A percentile compares a stretch with the other conserved stretches of the same genome.
Evolutionary conservation across 2,797 vertebrate species (phyloP).

Genomic region (Paedocypris micromegethes): DNA sequence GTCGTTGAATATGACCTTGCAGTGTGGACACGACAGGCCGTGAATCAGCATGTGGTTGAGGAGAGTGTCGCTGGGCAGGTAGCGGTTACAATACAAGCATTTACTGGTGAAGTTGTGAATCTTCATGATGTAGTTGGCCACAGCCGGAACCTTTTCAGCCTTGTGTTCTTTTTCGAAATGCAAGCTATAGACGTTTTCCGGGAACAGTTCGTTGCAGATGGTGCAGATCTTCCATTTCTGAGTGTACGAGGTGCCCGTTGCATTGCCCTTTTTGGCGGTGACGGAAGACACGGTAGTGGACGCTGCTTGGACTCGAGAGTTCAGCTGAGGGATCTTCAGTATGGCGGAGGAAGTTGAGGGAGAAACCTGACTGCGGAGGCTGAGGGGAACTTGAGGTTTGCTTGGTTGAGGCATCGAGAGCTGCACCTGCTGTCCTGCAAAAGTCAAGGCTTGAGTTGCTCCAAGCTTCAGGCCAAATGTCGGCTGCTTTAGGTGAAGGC

Average conservation of each 20-base stretch:
- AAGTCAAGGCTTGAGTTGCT: conserved; percentile 69
- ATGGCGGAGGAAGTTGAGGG: conserved; percentile 71
- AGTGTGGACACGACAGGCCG: conserved; percentile 91
- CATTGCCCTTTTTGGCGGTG: conserved; percentile 71
- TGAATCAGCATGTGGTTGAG: conserved; percentile 98
- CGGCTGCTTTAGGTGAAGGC: conserved; percentile 81
- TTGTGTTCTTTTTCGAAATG: conserved; percentile 99
- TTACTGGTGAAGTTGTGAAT: conserved; percentile 99
- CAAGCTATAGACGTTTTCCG: conserved; percentile 94
- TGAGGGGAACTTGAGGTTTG: conserved; percentile 80
- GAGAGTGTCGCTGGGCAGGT: conserved; percentile 93
- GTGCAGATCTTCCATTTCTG: conserved; percentile 99
- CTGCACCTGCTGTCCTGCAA: conserved; percentile 76
- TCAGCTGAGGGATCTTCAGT: conserved; percentile 78
- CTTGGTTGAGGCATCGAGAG: conserved; percentile 85
- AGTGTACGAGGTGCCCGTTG: conserved; percentile 88
- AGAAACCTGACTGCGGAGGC: conserved; percentile 74
- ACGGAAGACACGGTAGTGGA: conserved; percentile 70
- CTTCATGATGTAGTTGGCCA: conserved; percentile 99
- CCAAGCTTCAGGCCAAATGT: conserved; percentile 78
- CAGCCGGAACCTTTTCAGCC: conserved; percentile 95
- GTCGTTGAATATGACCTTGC: conserved; percentile 94
- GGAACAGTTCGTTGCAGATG: conserved; percentile 98
- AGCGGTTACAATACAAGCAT: conserved; percentile 98
- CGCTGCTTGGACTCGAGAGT: conserved; percentile 81